These are phyloP conservation scores for Scyliorhinus canicula DNA, from an alignment of 2,797 vertebrate species.

Conservation along the genomic window DNA sequence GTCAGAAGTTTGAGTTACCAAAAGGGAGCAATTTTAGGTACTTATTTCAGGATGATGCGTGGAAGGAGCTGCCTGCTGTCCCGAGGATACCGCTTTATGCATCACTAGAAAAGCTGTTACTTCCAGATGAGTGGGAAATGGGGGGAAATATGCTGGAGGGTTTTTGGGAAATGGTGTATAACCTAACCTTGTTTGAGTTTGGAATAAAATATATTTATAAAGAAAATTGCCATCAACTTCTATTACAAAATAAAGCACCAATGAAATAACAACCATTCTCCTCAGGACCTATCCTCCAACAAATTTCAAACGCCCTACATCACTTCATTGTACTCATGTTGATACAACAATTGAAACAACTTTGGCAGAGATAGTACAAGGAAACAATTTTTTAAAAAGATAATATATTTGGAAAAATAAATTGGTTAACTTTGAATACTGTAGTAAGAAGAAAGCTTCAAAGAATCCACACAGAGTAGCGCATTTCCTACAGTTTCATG, in stretches of 20 bases:
- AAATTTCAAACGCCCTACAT: not conserved
- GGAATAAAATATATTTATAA: too few relatives aligned
- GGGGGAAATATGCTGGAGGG: too few relatives aligned
- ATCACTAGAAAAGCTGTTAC: too few relatives aligned
- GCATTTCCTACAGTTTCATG: not conserved
- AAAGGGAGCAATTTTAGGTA: too few relatives aligned
- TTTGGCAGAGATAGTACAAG: not conserved
- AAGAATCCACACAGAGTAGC: not conserved
- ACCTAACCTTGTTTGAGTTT: too few relatives aligned
- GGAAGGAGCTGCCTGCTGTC: too few relatives aligned
- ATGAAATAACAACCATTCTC: not conserved
- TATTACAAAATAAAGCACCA: not conserved
- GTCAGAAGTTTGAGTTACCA: too few relatives aligned
- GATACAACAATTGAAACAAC: not conserved
- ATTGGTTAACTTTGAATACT: not conserved
- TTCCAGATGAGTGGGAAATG: too few relatives aligned
- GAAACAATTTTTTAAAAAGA: not conserved
- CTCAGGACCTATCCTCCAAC: not conserved
- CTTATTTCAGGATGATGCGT: too few relatives aligned
- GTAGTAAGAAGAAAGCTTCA: not conserved
- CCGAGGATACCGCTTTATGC: too few relatives aligned
- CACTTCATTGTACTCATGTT: not conserved
- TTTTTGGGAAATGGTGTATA: too few relatives aligned
- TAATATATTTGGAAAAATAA: not conserved
- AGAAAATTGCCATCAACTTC: too few relatives aligned